Evolutionary conservation across 2,797 vertebrate species (phyloP).

Genomic region (Tokudaia tokunoshimensis): DNA sequence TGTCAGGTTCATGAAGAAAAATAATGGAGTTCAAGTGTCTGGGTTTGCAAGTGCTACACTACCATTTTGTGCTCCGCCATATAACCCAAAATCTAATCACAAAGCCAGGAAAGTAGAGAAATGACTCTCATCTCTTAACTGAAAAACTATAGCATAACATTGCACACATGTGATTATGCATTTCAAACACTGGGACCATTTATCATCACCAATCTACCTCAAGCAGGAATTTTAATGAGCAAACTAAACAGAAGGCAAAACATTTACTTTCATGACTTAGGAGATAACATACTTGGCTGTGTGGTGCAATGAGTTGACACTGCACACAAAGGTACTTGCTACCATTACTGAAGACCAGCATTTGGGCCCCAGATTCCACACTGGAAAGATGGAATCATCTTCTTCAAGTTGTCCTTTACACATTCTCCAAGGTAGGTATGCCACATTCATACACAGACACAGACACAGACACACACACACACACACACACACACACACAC

Average conservation of each 20-base stretch:
- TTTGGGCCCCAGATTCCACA: neutral
- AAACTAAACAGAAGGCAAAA: neutral
- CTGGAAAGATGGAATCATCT: neutral
- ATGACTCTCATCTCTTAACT: neutral
- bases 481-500: neutral
- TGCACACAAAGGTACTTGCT: neutral
- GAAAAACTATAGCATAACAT: neutral
- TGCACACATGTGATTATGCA: neutral
- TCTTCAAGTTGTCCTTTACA: neutral
- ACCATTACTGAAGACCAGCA: neutral
- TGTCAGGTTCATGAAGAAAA: neutral
- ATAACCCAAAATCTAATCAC: neutral
- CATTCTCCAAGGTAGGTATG: rapidly evolving
- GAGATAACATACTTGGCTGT: neutral
- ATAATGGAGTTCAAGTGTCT: neutral
- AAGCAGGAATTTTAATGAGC: neutral
- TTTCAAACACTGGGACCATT: neutral
- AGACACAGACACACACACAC: neutral
- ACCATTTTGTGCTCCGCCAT: neutral
- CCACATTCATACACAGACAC: no score
- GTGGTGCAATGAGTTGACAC: neutral
- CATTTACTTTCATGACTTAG: neutral
- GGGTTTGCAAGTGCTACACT: neutral
- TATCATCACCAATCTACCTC: neutral
- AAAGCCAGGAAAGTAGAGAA: neutral